Percentiles rank a stretch among this genome's conserved stretches.
Evolutionary conservation across 2,797 vertebrate species (phyloP).

Genomic region (Cuniculus paca): DNA sequence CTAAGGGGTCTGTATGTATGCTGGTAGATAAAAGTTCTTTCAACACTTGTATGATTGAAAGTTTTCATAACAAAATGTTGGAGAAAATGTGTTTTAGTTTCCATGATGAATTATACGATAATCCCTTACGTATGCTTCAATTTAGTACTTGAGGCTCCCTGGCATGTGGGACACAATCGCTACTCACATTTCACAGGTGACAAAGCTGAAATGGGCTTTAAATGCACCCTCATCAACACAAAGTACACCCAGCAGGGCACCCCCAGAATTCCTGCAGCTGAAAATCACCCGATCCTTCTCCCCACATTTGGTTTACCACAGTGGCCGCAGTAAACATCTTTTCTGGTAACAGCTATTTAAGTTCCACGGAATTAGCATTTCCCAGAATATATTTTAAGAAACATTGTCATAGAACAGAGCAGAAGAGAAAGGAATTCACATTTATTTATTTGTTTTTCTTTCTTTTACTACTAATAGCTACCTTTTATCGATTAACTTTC

Average conservation of each 20-base stretch:
- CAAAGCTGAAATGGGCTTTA: not conserved
- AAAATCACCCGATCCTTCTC: not conserved
- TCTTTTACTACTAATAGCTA: conserved; percentile 32
- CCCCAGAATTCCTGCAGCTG: not conserved
- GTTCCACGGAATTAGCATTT: conserved; percentile 54
- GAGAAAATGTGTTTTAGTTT: not conserved
- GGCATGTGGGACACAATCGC: not conserved
- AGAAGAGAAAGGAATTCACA: not conserved
- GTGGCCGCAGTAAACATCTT: not conserved
- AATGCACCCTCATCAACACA: not conserved
- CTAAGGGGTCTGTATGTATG: not conserved
- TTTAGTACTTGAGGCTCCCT: not conserved
- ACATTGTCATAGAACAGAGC: not conserved
- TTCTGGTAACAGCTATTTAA: conserved; percentile 60
- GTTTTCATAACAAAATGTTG: not conserved
- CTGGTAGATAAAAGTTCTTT: conserved; percentile 11
- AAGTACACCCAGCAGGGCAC: not conserved
- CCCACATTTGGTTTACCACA: not conserved
- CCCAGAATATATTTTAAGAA: conserved; percentile 61
- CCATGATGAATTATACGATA: not conserved
- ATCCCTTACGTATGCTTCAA: not conserved
- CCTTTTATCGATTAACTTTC: conserved; percentile 37
- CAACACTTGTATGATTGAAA: not conserved
- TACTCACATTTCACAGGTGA: not conserved
- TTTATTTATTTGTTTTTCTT: conserved; percentile 27